A percentile compares a stretch with the other conserved stretches of the same genome.
phyloP scores from a whole-genome alignment of 2,113 vertebrate species.

The Elachura formosa region DNA sequence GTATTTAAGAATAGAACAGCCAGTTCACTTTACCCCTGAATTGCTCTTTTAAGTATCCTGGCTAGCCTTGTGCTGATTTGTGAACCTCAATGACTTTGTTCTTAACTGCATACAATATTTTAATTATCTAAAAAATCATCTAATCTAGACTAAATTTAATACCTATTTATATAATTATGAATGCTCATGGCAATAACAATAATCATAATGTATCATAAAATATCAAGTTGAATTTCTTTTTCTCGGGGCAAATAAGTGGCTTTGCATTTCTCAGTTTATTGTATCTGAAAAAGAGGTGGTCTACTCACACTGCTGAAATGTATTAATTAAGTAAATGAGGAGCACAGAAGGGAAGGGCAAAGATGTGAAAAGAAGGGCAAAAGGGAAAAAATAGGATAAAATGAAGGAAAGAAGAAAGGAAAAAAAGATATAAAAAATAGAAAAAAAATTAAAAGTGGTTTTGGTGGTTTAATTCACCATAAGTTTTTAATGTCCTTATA shows the following conservation, averaged over 20 bases:
- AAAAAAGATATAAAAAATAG: fast-evolving
- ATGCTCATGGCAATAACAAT: background rate
- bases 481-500: background rate
- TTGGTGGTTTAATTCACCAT: background rate
- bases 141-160: background rate
- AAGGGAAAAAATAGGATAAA: background rate
- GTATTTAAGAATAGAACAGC: background rate
- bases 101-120: background rate
- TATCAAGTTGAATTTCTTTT: background rate
- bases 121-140: background rate
- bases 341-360: background rate
- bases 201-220: background rate
- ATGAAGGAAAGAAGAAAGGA: background rate
- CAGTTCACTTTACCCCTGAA: background rate
- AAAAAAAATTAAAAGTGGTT: background rate
- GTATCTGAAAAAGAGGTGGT: background rate
- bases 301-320: background rate
- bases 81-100: background rate
- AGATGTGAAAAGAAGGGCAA: background rate
- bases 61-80: background rate
- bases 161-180: background rate
- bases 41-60: background rate
- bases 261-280: background rate
- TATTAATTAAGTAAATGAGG: background rate
- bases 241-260: background rate